Conservation (phyloP, 1,140 invertebrate genomes). For the Lepidostoma basale region DNA sequence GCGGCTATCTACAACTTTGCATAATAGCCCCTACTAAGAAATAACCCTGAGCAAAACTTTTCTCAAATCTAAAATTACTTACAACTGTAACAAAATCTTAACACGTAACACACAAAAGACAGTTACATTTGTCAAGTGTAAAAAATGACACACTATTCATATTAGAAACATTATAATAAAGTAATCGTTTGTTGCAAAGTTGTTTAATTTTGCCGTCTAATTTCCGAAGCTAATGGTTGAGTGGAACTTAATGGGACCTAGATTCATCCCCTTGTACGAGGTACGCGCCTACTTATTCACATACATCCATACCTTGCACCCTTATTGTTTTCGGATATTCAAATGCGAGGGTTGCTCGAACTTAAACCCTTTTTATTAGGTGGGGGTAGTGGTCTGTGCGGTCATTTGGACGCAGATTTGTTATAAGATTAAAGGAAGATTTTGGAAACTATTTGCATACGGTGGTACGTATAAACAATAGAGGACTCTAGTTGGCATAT, state of each 20-base stretch:
- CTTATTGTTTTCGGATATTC: constrained; percentile 58
- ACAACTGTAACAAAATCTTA: no score
- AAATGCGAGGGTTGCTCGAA: constrained; percentile 49
- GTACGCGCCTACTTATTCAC: constrained; percentile 54
- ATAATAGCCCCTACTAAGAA: constrained; percentile 39
- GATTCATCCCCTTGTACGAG: constrained; percentile 39
- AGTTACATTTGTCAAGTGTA: no score
- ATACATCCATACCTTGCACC: constrained; percentile 47
- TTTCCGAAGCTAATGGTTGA: background rate
- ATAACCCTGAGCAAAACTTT: constrained; percentile 35
- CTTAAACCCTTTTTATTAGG: constrained; percentile 45
- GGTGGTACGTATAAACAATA: background rate
- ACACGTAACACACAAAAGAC: no score
- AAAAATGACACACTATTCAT: no score
- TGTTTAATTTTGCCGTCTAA: background rate
- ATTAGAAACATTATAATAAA: no score
- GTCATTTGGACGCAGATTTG: constrained; percentile 63
- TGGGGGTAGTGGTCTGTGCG: constrained; percentile 50
- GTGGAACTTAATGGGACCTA: constrained; percentile 35
- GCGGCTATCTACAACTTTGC: constrained; percentile 34
- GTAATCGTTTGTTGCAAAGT: background rate
- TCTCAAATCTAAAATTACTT: constrained; percentile 18
- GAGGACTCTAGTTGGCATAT: background rate
- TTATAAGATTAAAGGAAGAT: constrained; percentile 65
- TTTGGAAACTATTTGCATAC: constrained; percentile 58